Evolutionary conservation across 1,140 invertebrate species (phyloP).

Genomic region (Myzus persicae): DNA sequence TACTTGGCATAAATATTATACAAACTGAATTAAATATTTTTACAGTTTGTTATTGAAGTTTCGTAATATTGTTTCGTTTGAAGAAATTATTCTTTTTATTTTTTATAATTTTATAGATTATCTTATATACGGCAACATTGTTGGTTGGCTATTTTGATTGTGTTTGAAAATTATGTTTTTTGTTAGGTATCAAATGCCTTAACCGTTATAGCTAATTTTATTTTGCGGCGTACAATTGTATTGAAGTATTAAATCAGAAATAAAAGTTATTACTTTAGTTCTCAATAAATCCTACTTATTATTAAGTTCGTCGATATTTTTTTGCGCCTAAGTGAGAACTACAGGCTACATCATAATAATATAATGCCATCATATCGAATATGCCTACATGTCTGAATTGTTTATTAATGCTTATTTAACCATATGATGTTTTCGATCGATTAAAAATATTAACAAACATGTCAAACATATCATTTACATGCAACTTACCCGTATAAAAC

Average conservation of each 20-base stretch:
- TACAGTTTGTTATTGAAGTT: background rate
- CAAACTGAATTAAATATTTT: background rate
- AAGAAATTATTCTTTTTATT: background rate
- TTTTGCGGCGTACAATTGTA: background rate
- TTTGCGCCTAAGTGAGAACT: background rate
- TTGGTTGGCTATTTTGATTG: background rate
- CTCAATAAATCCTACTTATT: background rate
- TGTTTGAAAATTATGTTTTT: background rate
- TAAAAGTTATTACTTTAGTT: background rate
- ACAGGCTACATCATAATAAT: background rate
- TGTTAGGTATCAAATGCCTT: background rate
- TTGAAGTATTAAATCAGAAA: background rate
- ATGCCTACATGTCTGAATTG: background rate
- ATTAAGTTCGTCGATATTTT: background rate
- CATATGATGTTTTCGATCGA: constrained; percentile 14
- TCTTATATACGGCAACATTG: background rate
- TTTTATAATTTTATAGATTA: background rate
- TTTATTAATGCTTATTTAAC: background rate
- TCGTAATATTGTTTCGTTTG: background rate
- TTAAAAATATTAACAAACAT: constrained; percentile 35
- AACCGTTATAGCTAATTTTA: background rate
- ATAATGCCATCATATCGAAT: background rate
- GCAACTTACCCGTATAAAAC: background rate
- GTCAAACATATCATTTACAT: constrained; percentile 35
- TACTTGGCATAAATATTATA: background rate